phyloP scores from a whole-genome alignment of 1,140 invertebrate species.

The Penaeus japonicus region DNA sequence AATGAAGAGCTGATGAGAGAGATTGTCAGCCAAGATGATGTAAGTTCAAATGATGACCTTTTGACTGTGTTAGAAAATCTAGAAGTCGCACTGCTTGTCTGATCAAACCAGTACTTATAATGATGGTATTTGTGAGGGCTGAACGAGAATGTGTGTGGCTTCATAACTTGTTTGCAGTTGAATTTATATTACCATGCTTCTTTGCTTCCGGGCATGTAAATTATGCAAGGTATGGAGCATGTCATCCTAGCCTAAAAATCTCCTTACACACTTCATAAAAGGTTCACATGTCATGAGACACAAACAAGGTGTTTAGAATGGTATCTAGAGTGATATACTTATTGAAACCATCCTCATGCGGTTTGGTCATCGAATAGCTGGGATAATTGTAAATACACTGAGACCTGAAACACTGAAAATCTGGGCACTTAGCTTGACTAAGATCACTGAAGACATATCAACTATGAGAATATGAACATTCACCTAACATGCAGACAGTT shows the following conservation, averaged over 20 bases:
- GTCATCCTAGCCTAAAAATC: neutral
- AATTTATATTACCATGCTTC: neutral
- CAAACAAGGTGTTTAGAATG: slow-evolving; percentile 25
- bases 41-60: slow-evolving; percentile 10
- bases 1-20: neutral
- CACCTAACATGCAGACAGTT: slow-evolving; percentile 21
- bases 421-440: slow-evolving; percentile 26
- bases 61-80: neutral
- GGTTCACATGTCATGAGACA: slow-evolving; percentile 13
- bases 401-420: slow-evolving; percentile 21
- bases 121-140: neutral
- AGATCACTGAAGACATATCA: slow-evolving; percentile 21
- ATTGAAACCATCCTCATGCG: neutral
- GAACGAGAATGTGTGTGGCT: neutral
- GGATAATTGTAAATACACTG: too few species aligned
- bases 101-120: neutral
- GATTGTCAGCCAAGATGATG: slow-evolving; percentile 18
- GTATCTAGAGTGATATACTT: neutral
- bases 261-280: slow-evolving; percentile 24
- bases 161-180: neutral
- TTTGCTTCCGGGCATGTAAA: neutral
- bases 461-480: slow-evolving; percentile 15
- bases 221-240: neutral
- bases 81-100: neutral
- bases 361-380: too few species aligned